Evolutionary conservation across 2,888 invertebrate species (phyloP).

Genomic region (Lasioglossum morio): DNA sequence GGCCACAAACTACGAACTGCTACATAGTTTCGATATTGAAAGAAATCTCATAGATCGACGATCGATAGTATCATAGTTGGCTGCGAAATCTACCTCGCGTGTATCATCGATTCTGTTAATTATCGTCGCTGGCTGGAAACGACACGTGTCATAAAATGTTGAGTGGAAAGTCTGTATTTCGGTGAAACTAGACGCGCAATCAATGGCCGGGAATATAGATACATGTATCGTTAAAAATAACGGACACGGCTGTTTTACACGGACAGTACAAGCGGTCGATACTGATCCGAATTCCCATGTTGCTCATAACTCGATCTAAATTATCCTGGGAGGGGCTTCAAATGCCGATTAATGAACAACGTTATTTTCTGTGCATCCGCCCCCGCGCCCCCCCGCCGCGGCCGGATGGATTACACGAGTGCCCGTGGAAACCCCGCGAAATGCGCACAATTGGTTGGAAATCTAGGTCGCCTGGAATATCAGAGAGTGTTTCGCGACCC

Average conservation of each 20-base stretch:
- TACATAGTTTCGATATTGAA: no score
- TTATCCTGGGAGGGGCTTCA: conserved; percentile 59
- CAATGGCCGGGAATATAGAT: background rate
- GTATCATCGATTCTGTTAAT: no score
- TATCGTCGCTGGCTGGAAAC: no score
- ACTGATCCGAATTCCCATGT: conserved; percentile 5
- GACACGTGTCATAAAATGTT: no score
- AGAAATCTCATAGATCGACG: no score
- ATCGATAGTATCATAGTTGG: no score
- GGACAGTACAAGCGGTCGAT: background rate
- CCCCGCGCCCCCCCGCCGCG: no score
- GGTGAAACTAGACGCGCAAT: background rate
- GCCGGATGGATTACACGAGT: conserved; percentile 74
- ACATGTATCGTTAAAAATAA: background rate
- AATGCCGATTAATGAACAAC: conserved; percentile 64
- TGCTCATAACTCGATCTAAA: conserved; percentile 22
- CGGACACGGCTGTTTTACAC: background rate
- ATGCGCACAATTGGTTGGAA: conserved; percentile 60
- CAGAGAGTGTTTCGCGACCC: conserved; percentile 55
- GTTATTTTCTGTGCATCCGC: conserved; percentile 50
- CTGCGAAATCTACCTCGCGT: no score
- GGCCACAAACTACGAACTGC: no score
- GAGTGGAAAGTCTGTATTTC: background rate
- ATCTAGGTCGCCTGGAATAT: conserved; percentile 64
- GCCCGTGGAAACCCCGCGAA: conserved; percentile 74